phyloP scores from a whole-genome alignment of 2,113 vertebrate genomes.

The Orthonyx spaldingii region DNA sequence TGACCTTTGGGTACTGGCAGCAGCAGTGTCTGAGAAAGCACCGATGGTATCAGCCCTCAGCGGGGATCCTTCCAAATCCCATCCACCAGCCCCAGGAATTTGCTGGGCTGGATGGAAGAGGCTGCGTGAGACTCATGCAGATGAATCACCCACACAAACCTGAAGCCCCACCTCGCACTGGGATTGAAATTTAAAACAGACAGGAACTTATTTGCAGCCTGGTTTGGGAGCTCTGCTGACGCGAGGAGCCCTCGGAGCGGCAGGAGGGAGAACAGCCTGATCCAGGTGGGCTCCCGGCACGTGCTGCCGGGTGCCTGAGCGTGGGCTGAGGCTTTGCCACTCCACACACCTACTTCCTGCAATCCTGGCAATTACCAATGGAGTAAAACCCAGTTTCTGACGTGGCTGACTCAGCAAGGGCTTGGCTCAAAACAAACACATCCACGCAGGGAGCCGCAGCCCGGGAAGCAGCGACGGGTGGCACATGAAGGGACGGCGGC shows the following conservation, averaged over 20 bases:
- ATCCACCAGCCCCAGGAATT: neutral
- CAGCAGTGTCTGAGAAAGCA: neutral
- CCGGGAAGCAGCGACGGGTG: neutral
- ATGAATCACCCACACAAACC: constrained; percentile 60
- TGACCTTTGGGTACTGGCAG: neutral
- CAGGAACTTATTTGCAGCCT: neutral
- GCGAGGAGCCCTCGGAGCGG: neutral
- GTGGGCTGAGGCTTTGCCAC: constrained; percentile 47
- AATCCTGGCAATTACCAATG: constrained; percentile 67
- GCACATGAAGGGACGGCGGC: neutral
- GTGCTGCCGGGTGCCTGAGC: neutral
- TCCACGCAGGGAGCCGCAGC: constrained; percentile 25
- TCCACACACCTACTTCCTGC: constrained; percentile 61
- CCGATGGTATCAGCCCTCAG: neutral
- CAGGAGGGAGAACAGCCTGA: neutral
- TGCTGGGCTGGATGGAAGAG: neutral
- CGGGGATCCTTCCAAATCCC: neutral
- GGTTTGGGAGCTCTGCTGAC: neutral
- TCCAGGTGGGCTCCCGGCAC: neutral
- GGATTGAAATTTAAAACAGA: neutral
- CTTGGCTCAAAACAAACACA: constrained; percentile 70
- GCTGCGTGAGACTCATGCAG: neutral
- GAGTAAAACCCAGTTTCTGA: constrained; percentile 66
- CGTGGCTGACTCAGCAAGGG: constrained; percentile 75
- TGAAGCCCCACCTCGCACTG: constrained; percentile 13